A percentile compares a stretch with the other conserved stretches of the same genome.
Evolutionary conservation across 1,140 invertebrate genomes (phyloP).

Genomic region (Centruroides vittatus): DNA sequence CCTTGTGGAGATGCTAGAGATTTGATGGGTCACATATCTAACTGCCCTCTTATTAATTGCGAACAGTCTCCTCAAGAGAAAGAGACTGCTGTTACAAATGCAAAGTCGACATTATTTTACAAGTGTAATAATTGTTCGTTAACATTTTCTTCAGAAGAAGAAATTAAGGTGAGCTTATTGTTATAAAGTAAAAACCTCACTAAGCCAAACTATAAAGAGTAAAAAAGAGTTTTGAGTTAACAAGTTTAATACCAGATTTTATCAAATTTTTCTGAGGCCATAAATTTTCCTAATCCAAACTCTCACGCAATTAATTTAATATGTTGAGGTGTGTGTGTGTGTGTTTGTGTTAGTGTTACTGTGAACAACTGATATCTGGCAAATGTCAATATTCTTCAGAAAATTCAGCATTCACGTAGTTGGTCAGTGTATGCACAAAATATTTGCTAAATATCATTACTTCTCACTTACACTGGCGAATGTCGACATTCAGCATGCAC

Average conservation of each 20-base stretch:
- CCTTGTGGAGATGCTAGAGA: slow-evolving; percentile 19
- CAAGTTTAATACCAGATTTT: not conserved
- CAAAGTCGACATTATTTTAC: slow-evolving; percentile 3
- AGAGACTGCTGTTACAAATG: not conserved
- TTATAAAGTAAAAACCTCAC: not conserved
- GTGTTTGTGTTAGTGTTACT: no score
- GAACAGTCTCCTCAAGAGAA: not conserved
- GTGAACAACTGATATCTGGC: no score
- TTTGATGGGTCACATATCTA: slow-evolving; percentile 19
- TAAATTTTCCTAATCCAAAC: not conserved
- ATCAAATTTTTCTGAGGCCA: not conserved
- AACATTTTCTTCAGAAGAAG: slow-evolving; percentile 13
- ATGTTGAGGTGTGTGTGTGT: not conserved
- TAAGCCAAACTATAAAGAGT: not conserved
- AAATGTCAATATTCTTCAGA: no score
- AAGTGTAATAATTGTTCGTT: slow-evolving; percentile 14
- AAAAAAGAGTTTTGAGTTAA: not conserved
- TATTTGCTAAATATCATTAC: no score
- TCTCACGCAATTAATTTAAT: not conserved
- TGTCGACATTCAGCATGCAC: no score
- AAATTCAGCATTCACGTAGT: no score
- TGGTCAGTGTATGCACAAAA: no score
- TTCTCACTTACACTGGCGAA: no score
- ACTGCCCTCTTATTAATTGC: slow-evolving; percentile 11
- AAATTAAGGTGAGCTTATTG: slow-evolving; percentile 11